Percentiles rank a stretch among this genome's conserved stretches.
Conservation (phyloP, 2,113 vertebrate species). For the Gnathonemus echidnorhynchus region DNA sequence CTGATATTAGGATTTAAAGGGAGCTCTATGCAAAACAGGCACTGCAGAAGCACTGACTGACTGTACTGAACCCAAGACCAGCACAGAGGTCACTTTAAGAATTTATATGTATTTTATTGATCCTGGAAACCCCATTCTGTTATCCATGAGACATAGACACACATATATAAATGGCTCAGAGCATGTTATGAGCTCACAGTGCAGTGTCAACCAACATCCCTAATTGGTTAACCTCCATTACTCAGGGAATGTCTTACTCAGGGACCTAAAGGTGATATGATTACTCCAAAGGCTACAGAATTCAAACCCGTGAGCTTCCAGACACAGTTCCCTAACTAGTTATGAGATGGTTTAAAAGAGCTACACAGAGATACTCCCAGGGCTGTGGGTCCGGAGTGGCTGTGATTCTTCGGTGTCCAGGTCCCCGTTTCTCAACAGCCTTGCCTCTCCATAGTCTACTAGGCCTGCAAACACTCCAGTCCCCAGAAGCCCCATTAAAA, state of each 20-base stretch:
- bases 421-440: not conserved
- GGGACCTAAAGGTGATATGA: not conserved
- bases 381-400: not conserved
- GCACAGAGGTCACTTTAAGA: not conserved
- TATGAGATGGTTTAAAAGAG: not conserved
- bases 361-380: not conserved
- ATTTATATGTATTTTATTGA: not conserved
- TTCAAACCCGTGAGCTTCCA: not conserved
- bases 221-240: not conserved
- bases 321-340: not conserved
- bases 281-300: not conserved
- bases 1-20: not conserved
- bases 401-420: not conserved
- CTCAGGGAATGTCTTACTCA: not conserved
- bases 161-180: not conserved
- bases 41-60: not conserved
- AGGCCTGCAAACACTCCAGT: not conserved
- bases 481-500: not conserved
- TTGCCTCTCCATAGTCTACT: not conserved
- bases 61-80: not conserved
- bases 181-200: not conserved
- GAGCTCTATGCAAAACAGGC: not conserved
- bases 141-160: not conserved
- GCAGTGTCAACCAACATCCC: not conserved
- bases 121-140: not conserved